Percentiles rank a stretch among this genome's conserved stretches.
phyloP scores from a whole-genome alignment of 2,888 invertebrate species.

The Hermaeophaga mercurialis region DNA sequence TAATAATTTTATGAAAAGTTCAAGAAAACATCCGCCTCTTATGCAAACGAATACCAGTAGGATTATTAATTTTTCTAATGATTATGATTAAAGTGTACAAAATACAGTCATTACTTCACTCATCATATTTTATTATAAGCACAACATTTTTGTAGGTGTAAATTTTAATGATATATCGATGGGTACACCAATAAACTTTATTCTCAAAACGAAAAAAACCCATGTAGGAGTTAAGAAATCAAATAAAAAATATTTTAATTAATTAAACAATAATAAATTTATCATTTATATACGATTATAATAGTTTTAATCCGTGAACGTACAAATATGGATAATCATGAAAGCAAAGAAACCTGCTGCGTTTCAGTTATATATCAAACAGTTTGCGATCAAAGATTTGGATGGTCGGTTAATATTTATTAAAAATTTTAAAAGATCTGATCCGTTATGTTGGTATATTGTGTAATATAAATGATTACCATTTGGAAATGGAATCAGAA shows the following conservation, averaged over 20 bases:
- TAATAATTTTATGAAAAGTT: too few relatives aligned
- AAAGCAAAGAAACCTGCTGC: constrained; percentile 15
- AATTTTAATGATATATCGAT: constrained; percentile 14
- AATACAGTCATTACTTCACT: too few relatives aligned
- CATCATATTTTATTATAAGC: constrained; percentile 12
- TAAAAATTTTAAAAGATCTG: constrained; percentile 17
- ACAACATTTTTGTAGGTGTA: constrained; percentile 24
- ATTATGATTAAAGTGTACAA: too few relatives aligned
- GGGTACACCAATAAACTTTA: constrained; percentile 13
- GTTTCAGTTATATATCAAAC: constrained; percentile 26
- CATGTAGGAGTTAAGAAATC: constrained; percentile 15
- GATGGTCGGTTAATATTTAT: constrained; percentile 19
- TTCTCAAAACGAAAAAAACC: constrained; percentile 2
- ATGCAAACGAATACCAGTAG: too few relatives aligned
- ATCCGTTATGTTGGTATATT: constrained; percentile 17
- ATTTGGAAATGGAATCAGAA: constrained; percentile 10
- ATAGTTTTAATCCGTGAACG: constrained; percentile 15
- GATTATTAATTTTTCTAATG: too few relatives aligned
- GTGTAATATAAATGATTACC: constrained; percentile 14
- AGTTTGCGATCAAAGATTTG: constrained; percentile 20
- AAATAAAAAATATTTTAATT: constrained; percentile 23
- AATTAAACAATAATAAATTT: constrained; percentile 26
- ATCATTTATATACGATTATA: constrained; percentile 23
- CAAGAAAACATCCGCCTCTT: too few relatives aligned
- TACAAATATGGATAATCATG: constrained; percentile 26